A percentile compares a stretch with the other conserved stretches of the same genome.
phyloP scores from a whole-genome alignment of 2,797 vertebrate genomes.

The Cossypha dichroa region DNA sequence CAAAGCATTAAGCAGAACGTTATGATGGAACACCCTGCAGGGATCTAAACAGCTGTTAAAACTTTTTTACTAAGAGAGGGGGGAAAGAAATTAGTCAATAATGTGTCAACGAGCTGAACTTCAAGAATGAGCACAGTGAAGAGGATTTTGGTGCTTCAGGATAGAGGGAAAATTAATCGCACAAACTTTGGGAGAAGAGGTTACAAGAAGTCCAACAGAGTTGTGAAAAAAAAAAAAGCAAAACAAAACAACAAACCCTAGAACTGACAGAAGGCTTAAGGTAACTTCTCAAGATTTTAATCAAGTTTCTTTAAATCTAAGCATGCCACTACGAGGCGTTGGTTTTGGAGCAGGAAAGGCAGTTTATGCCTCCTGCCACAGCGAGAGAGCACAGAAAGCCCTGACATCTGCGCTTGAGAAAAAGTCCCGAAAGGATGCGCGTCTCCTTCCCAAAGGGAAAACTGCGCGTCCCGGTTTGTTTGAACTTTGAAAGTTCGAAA shows the following conservation, averaged over 20 bases:
- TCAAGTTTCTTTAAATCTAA: not conserved
- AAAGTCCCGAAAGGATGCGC: not conserved
- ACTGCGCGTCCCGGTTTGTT: accelerated
- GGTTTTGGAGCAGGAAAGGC: accelerated
- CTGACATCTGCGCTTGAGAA: accelerated
- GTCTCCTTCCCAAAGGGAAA: not conserved
- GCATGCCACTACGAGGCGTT: accelerated
- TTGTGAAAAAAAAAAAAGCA: not conserved
- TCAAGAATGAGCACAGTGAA: accelerated
- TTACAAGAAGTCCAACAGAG: not conserved
- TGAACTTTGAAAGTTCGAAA: not conserved
- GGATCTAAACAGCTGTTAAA: not conserved
- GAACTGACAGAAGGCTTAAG: not conserved
- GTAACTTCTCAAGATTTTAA: not conserved
- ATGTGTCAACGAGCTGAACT: not conserved
- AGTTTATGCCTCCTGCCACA: not conserved
- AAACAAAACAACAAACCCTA: not conserved
- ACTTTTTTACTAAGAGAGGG: not conserved
- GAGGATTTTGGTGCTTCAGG: not conserved
- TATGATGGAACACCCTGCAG: not conserved
- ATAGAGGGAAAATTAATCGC: accelerated
- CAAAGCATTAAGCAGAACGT: not conserved
- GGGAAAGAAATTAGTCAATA: not conserved
- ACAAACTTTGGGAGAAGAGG: not conserved
- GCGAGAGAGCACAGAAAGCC: too few species aligned